Conservation (phyloP, 2,113 vertebrate species). For the Coregonus clupeaformis region DNA sequence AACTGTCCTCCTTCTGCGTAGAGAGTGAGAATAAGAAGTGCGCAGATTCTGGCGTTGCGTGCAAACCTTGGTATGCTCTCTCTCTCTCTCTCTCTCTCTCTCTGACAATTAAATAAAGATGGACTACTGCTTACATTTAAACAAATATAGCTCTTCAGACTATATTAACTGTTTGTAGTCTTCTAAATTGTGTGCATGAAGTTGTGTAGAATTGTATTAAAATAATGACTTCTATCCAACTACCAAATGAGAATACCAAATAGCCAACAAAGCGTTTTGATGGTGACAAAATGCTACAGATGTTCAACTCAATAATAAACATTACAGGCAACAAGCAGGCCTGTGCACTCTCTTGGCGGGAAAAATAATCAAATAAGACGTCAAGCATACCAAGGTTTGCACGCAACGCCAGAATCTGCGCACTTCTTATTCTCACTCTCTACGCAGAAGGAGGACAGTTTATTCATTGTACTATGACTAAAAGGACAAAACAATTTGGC, state of each 20-base stretch:
- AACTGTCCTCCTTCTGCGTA: background rate
- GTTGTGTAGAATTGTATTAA: too few relatives aligned
- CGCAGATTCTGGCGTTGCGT: conserved; percentile 20
- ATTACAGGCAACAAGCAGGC: conserved; percentile 39
- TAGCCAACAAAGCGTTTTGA: conserved; percentile 10
- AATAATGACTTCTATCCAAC: too few relatives aligned
- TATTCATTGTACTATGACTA: background rate
- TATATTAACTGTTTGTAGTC: too few relatives aligned
- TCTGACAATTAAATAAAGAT: too few relatives aligned
- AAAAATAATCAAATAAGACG: conserved; percentile 43
- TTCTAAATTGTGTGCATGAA: too few relatives aligned
- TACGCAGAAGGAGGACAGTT: background rate
- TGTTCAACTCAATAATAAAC: conserved; percentile 45
- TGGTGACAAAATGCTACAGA: conserved; percentile 25
- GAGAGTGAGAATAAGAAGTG: background rate
- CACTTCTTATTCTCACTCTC: background rate
- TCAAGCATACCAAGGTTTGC: conserved; percentile 38
- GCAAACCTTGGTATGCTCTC: conserved; percentile 37
- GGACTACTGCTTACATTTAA: too few relatives aligned
- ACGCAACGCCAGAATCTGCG: conserved; percentile 20
- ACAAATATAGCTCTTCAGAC: too few relatives aligned
- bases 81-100: too few relatives aligned
- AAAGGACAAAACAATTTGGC: too few relatives aligned
- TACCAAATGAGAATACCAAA: too few relatives aligned
- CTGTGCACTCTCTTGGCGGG: conserved; percentile 42